Percentiles rank a stretch among this genome's conserved stretches.
These are phyloP conservation scores for Calameuta idolon DNA, from an alignment of 2,888 invertebrate species.

Conservation along the genomic window DNA sequence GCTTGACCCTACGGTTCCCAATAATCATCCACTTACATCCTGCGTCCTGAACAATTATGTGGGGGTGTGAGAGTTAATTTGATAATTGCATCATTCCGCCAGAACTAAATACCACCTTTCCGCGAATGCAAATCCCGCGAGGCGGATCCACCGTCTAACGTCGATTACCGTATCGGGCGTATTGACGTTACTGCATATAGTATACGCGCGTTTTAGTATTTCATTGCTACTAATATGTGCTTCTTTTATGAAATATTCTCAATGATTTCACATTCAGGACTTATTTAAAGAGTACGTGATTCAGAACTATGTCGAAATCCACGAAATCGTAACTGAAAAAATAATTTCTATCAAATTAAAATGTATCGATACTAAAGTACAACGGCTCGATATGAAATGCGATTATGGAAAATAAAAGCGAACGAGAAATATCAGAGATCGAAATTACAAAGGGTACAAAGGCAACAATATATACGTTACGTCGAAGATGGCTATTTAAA, in stretches of 20 bases:
- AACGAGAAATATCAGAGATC: neutral
- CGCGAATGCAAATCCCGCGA: slow-evolving; percentile 46
- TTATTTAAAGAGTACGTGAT: neutral
- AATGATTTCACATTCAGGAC: neutral
- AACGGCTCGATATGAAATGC: neutral
- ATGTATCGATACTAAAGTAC: neutral
- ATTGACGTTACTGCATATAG: neutral
- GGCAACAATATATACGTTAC: neutral
- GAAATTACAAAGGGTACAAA: neutral
- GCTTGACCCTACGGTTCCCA: slow-evolving; percentile 42
- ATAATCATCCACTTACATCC: slow-evolving; percentile 61
- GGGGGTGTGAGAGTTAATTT: slow-evolving; percentile 60
- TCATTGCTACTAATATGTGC: neutral
- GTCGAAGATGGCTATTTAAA: neutral
- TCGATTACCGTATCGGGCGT: neutral
- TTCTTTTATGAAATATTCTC: neutral
- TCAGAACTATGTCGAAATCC: neutral
- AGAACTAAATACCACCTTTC: slow-evolving; percentile 60
- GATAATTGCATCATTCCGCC: slow-evolving; percentile 61
- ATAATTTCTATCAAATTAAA: neutral
- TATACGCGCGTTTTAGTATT: neutral
- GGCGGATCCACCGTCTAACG: slow-evolving; percentile 11
- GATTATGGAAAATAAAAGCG: neutral
- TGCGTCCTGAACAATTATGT: slow-evolving; percentile 41
- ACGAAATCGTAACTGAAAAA: too few relatives aligned